Conservation (phyloP, 2,797 vertebrate species). For the Peromyscus aztecus region DNA sequence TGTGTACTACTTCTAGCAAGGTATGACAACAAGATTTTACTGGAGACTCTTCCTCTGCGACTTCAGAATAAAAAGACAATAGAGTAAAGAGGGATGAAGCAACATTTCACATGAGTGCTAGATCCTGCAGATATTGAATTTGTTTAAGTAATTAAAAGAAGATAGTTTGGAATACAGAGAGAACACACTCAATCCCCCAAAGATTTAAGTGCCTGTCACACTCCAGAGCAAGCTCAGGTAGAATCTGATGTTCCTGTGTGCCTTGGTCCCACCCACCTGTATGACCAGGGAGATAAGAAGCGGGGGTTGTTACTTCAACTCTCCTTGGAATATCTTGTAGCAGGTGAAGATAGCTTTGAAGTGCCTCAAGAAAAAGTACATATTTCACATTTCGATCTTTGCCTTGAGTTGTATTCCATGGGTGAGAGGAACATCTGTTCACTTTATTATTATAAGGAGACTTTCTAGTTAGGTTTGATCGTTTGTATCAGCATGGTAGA, state of each 20-base stretch:
- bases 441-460: neutral
- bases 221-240: neutral
- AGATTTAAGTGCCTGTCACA: too few species aligned
- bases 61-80: neutral
- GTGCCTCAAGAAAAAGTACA: neutral
- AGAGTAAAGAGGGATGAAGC: neutral
- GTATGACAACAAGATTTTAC: neutral
- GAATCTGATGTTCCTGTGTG: neutral
- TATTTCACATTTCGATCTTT: neutral
- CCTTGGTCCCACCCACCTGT: neutral
- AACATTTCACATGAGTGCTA: neutral
- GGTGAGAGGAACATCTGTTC: neutral
- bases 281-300: neutral
- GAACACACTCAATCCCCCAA: neutral
- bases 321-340: neutral
- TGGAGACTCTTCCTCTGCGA: neutral
- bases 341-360: neutral
- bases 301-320: neutral
- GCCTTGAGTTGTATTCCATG: constrained; percentile 19
- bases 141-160: neutral
- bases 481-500: neutral
- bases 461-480: neutral
- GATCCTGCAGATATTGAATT: neutral
- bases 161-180: neutral
- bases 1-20: too few species aligned